Percentiles rank a stretch among this genome's conserved stretches.
phyloP scores from a whole-genome alignment of 2,113 vertebrate species.

The Halichoeres trimaculatus region DNA sequence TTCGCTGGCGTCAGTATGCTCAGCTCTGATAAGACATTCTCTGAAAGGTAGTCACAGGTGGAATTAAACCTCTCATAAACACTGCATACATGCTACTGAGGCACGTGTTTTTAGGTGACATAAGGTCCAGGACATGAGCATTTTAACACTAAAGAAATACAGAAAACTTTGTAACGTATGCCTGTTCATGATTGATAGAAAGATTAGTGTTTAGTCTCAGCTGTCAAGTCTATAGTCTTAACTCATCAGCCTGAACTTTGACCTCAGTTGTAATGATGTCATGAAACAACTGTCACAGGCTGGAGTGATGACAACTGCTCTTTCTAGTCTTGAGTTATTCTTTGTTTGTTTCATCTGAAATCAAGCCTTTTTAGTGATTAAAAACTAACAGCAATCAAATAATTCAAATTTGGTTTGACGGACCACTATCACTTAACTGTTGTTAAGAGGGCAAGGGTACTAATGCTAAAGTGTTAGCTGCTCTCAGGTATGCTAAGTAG shows the following conservation, averaged over 20 bases:
- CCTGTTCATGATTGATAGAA: not conserved
- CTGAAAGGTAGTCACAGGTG: not conserved
- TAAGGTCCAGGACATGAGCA: no score
- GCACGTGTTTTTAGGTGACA: not conserved
- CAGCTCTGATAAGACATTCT: conserved; percentile 32
- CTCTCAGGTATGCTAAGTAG: no score
- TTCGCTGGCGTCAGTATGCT: conserved; percentile 21
- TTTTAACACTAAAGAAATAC: no score
- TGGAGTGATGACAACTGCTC: not conserved
- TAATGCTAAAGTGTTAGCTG: no score
- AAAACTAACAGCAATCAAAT: no score
- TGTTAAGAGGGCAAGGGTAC: no score
- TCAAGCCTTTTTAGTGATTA: no score
- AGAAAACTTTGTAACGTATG: no score
- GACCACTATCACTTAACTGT: no score
- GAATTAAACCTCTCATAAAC: conserved; percentile 14
- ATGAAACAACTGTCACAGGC: not conserved
- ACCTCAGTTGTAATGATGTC: not conserved
- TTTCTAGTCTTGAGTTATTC: not conserved
- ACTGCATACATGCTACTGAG: not conserved
- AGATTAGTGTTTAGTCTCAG: no score
- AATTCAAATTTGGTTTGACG: no score
- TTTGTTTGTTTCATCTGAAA: not conserved
- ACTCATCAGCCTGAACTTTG: not conserved
- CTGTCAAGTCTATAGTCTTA: not conserved